phyloP scores from a whole-genome alignment of 1,140 invertebrate genomes.

The Trichonephila clavata region DNA sequence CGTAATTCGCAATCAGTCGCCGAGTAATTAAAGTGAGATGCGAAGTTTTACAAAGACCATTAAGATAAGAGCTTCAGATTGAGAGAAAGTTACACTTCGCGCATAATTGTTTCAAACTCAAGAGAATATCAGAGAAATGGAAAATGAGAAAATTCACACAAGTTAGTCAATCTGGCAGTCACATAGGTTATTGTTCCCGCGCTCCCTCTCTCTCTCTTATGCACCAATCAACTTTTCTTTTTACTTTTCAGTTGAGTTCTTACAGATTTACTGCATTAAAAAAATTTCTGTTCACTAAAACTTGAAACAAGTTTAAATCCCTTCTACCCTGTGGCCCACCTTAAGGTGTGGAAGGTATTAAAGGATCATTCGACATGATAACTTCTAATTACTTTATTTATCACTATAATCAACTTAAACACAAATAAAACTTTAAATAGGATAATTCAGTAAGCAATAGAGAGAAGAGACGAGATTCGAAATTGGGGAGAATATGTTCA shows the following conservation, averaged over 20 bases:
- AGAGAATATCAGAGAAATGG: neutral
- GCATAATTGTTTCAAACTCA: conserved; percentile 43
- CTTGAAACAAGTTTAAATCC: too few species aligned
- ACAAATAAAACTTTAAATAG: too few species aligned
- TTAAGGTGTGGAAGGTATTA: too few species aligned
- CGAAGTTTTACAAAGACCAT: conserved; percentile 56
- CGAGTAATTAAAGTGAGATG: conserved; percentile 53
- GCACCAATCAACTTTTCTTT: neutral
- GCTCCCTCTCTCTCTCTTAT: too few species aligned
- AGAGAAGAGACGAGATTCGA: too few species aligned
- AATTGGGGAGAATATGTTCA: too few species aligned
- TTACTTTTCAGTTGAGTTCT: neutral
- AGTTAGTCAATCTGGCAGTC: neutral
- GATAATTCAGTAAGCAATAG: too few species aligned
- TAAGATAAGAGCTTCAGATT: conserved; percentile 50
- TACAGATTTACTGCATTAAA: neutral
- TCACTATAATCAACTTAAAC: too few species aligned
- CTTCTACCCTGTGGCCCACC: too few species aligned
- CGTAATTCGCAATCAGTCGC: conserved; percentile 54
- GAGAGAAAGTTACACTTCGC: conserved; percentile 36
- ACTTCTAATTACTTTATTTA: too few species aligned
- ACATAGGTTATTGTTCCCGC: neutral
- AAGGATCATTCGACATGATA: too few species aligned
- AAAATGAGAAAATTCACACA: conserved; percentile 2
- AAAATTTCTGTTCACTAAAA: neutral